Conservation (phyloP, 2,797 vertebrate species). For the Allobates femoralis region DNA sequence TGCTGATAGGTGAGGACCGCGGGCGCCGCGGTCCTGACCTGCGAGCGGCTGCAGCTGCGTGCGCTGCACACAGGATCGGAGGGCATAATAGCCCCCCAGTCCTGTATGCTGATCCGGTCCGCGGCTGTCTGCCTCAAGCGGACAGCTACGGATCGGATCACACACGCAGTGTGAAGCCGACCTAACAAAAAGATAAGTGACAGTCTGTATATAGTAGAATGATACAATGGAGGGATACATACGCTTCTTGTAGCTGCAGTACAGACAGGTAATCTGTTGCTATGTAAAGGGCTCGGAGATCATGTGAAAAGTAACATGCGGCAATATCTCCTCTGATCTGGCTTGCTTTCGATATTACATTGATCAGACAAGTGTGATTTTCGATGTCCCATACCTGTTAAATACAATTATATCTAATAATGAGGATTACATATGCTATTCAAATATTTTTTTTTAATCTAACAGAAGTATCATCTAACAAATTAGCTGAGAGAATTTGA, state of each 20-base stretch:
- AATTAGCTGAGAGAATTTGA: too few relatives aligned
- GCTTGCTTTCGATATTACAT: conserved; percentile 62
- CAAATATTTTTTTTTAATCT: not conserved
- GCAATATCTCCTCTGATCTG: conserved; percentile 65
- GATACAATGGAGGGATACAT: not conserved
- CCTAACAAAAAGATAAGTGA: not conserved
- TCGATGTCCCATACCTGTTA: conserved; percentile 67
- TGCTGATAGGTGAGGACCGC: too few relatives aligned
- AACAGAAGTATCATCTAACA: too few relatives aligned
- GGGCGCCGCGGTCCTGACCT: too few relatives aligned
- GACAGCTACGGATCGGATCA: too few relatives aligned
- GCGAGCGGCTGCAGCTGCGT: too few relatives aligned
- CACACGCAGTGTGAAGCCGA: too few relatives aligned
- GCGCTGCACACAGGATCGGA: too few relatives aligned
- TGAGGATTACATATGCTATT: not conserved
- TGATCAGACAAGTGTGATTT: conserved; percentile 65
- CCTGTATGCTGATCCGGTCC: too few relatives aligned
- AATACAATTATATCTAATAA: not conserved
- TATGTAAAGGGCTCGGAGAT: conserved; percentile 58
- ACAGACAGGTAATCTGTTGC: conserved; percentile 62
- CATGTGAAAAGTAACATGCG: conserved; percentile 61
- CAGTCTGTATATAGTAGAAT: not conserved
- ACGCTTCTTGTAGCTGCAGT: conserved; percentile 60
- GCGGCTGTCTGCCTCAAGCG: too few relatives aligned
- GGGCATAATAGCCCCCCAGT: too few relatives aligned